phyloP scores from a whole-genome alignment of 2,888 invertebrate species.

The Adineta ricciae region DNA sequence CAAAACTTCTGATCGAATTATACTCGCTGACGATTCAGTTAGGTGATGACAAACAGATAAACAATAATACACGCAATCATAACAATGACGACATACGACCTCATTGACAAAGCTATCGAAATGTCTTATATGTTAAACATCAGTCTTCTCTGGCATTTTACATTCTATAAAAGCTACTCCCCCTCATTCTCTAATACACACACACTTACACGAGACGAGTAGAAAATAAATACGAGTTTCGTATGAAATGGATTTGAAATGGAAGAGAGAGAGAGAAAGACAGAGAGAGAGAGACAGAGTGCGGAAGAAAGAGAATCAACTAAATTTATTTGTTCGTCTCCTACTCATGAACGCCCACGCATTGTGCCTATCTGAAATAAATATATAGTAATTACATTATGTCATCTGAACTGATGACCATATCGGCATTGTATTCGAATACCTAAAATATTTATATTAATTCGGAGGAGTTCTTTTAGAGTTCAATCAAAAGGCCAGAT shows the following conservation, averaged over 20 bases:
- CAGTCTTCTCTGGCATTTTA: background rate
- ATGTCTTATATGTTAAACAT: background rate
- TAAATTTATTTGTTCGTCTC: background rate
- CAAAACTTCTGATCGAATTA: background rate
- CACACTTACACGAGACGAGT: background rate
- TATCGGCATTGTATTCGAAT: background rate
- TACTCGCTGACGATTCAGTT: background rate
- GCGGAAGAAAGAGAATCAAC: background rate
- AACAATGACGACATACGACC: background rate
- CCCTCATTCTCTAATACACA: background rate
- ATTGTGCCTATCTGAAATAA: background rate
- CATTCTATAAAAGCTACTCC: background rate
- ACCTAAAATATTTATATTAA: background rate
- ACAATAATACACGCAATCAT: background rate
- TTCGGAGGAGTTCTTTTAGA: background rate
- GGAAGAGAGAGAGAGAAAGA: background rate
- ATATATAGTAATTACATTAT: background rate
- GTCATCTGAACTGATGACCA: background rate
- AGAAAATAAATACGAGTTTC: background rate
- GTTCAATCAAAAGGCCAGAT: background rate
- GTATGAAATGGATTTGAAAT: background rate
- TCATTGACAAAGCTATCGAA: background rate
- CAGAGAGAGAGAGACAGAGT: background rate
- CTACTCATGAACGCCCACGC: background rate
- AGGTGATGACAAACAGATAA: no score